Base-by-base conservation (phyloP, 2,888 invertebrate genomes). In the Morpho achilles region DNA sequence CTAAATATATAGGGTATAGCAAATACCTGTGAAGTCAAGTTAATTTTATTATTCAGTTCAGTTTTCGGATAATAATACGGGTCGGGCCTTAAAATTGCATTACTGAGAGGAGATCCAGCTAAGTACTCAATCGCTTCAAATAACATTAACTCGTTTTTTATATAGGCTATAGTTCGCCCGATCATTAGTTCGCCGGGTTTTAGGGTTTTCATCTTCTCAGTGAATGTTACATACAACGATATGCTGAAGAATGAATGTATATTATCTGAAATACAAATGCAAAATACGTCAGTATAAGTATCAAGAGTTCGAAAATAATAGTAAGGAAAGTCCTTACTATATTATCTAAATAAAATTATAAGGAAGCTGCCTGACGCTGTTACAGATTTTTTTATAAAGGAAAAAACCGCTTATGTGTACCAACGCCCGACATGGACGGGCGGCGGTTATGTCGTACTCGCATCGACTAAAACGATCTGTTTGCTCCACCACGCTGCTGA, bases 81-180 rank as follows among this genome's bases (percentile, higher is more conserved):
- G 49, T 82, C 81, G 0, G 95, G 95, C 61, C 85, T 84, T 42
- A 95, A 73, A 62, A 95, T 93, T 16, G 88, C 83, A 7, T 91
- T 79, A 44, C 87, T 81, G 0, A 95, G 84, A 0, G 93, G 92
- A 0, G 95, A 94, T 0, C 82, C 76, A 0, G 87, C 82, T 48
- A 95, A 74, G 68, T 91, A 89, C 61, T 93, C 92, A 65, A 95
- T 87, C 0, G 94, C 93, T 73, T 92, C 92, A 60, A 94, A 92
- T 59, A 93, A 79, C 60, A 92, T 89, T 60, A 94, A 75, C 62
- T 92, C 92, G 22, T 88, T 88, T 53, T 80, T 82, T 42, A 90
- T 82, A 61, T 81, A 84, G 1, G 83, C 79, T 48, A 90, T 69
- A 39, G 63, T 76, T 41, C 64, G 69, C 0, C 77, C 87, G 10